Percentiles rank a stretch among this genome's conserved stretches.
phyloP scores from a whole-genome alignment of 2,113 vertebrate species.

The Entelurus aequoreus region DNA sequence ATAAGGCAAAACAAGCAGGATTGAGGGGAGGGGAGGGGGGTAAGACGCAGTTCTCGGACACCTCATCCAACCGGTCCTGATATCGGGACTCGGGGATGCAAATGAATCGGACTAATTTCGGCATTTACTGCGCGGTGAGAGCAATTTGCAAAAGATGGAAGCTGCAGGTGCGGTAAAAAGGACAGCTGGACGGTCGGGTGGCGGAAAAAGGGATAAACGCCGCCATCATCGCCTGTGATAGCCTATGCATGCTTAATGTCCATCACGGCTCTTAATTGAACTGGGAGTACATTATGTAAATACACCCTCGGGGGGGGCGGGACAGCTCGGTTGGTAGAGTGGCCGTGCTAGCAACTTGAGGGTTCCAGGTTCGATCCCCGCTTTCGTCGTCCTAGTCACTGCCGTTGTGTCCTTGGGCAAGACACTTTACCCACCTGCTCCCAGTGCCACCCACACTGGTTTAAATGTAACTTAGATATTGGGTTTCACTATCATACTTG shows the following conservation, averaged over 20 bases:
- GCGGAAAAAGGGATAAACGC: constrained; percentile 3
- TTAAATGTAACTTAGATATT: too few relatives aligned
- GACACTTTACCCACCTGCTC: too few relatives aligned
- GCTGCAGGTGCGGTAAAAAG: constrained; percentile 53
- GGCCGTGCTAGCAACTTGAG: too few relatives aligned
- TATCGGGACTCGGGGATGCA: constrained; percentile 52
- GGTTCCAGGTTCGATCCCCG: too few relatives aligned
- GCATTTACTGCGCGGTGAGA: constrained; percentile 46
- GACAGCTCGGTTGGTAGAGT: too few relatives aligned
- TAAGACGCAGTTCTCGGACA: constrained; percentile 1
- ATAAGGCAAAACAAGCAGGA: background rate
- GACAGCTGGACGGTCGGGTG: background rate
- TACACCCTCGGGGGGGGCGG: too few relatives aligned
- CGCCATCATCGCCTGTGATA: background rate
- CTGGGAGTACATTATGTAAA: too few relatives aligned
- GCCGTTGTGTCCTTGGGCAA: too few relatives aligned
- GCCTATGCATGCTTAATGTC: background rate
- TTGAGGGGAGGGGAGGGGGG: too few relatives aligned
- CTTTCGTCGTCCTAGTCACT: too few relatives aligned
- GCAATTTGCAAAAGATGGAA: constrained; percentile 32
- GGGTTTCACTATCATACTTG: too few relatives aligned
- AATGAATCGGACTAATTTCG: constrained; percentile 64
- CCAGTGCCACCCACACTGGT: too few relatives aligned
- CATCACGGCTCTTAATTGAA: background rate
- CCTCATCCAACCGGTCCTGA: constrained; percentile 15